Evolutionary conservation across 2,113 vertebrate genomes (phyloP).

Genomic region (Pteruthius melanotis): DNA sequence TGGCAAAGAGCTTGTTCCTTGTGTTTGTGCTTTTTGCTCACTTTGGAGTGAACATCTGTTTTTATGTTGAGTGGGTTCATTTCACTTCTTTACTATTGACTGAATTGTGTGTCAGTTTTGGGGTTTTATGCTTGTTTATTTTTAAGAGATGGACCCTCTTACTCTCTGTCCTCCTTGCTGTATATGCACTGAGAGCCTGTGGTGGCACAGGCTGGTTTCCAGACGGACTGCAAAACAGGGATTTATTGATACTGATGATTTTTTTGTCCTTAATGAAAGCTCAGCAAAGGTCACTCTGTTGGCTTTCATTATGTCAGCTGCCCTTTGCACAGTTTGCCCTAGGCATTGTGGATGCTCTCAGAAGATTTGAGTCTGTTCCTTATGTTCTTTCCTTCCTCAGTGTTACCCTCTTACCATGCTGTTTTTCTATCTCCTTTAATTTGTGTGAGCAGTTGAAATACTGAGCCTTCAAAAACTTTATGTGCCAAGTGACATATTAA

Average conservation of each 20-base stretch:
- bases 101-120: not conserved
- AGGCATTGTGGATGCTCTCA: not conserved
- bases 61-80: not conserved
- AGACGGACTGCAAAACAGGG: not conserved
- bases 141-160: not conserved
- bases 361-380: not conserved
- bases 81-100: not conserved
- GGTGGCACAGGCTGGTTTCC: not conserved
- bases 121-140: not conserved
- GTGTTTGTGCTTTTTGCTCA: not conserved
- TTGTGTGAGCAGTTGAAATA: not conserved
- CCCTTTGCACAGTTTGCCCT: not conserved
- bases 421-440: not conserved
- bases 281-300: conserved; percentile 3
- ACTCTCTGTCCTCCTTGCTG: not conserved
- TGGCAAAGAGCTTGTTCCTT: not conserved
- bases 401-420: not conserved
- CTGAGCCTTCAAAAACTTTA: not conserved
- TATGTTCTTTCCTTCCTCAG: not conserved
- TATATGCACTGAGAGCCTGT: not conserved
- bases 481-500: not conserved
- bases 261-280: conserved; percentile 14
- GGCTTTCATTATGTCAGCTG: not conserved
- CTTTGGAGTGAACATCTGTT: not conserved
- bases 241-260: conserved; percentile 2